Conservation (phyloP, 2,888 invertebrate genomes). For the Odiellus spinosus region DNA sequence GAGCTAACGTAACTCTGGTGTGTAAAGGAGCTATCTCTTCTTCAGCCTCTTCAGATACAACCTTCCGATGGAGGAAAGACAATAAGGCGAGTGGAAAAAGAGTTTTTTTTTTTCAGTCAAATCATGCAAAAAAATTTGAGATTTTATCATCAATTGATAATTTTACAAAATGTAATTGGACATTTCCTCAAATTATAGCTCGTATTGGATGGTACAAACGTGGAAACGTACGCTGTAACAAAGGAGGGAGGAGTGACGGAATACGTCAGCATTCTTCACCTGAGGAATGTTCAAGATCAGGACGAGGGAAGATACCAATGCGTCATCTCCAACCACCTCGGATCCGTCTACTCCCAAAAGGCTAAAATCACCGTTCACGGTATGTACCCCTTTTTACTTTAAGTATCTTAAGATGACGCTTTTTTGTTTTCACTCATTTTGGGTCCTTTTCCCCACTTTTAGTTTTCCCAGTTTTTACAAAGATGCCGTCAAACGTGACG, state of each 20-base stretch:
- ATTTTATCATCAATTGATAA: conserved; percentile 19
- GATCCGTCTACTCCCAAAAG: conserved; percentile 71
- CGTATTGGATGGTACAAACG: conserved; percentile 4
- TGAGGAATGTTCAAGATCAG: conserved; percentile 56
- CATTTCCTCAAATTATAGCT: no score
- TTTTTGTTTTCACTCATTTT: no score
- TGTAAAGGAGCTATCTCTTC: conserved; percentile 51
- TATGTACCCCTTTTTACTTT: conserved; percentile 27
- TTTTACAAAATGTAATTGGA: no score
- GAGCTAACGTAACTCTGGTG: conserved; percentile 60
- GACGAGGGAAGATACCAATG: conserved; percentile 86
- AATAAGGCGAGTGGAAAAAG: conserved; percentile 33
- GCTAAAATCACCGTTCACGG: conserved; percentile 71
- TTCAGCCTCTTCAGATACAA: conserved; percentile 44
- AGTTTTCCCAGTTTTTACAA: conserved; percentile 72
- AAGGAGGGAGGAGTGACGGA: conserved; percentile 8
- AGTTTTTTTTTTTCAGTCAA: no score
- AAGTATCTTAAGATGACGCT: no score
- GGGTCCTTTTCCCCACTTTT: no score
- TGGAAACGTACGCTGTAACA: conserved; percentile 18
- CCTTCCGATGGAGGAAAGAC: conserved; percentile 76
- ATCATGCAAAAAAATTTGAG: no score
- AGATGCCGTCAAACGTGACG: conserved; percentile 66
- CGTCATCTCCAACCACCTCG: conserved; percentile 72
- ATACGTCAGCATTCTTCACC: conserved; percentile 47